A percentile compares a stretch with the other conserved stretches of the same genome.
These are phyloP conservation scores for Zonotrichia leucophrys DNA, from an alignment of 2,113 vertebrate species.

Conservation along the genomic window DNA sequence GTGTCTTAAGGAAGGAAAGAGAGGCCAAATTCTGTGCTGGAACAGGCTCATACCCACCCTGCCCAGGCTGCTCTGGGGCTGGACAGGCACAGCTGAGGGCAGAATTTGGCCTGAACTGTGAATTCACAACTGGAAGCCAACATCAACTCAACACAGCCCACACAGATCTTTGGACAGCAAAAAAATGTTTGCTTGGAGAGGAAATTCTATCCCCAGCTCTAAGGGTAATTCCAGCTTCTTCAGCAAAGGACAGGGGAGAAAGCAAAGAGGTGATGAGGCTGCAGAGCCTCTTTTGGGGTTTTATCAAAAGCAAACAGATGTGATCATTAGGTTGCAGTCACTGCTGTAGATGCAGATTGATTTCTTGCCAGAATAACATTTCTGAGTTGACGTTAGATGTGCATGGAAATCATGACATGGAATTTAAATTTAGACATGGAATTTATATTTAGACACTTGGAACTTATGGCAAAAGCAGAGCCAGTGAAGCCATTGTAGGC, in stretches of 20 bases:
- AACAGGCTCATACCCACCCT: background rate
- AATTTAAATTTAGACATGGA: background rate
- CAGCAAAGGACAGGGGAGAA: background rate
- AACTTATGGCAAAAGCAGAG: background rate
- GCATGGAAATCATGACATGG: background rate
- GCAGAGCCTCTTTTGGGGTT: background rate
- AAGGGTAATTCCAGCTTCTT: slow-evolving; percentile 20
- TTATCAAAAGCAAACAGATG: background rate
- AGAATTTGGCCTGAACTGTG: background rate
- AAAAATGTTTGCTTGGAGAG: background rate
- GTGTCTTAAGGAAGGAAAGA: background rate
- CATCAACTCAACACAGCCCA: slow-evolving; percentile 31
- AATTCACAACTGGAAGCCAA: slow-evolving; percentile 28
- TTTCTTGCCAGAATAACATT: background rate
- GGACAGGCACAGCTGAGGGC: background rate
- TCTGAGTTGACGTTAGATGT: background rate
- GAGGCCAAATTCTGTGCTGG: background rate
- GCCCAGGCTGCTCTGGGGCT: background rate
- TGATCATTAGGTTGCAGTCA: background rate
- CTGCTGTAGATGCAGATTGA: background rate
- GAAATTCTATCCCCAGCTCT: background rate
- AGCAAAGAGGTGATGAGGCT: background rate
- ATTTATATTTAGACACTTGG: background rate
- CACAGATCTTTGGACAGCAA: slow-evolving; percentile 15
- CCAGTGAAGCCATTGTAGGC: background rate